A percentile compares a stretch with the other conserved stretches of the same genome.
Conservation (phyloP, 2,888 invertebrate species). For the Andrena fulva region DNA sequence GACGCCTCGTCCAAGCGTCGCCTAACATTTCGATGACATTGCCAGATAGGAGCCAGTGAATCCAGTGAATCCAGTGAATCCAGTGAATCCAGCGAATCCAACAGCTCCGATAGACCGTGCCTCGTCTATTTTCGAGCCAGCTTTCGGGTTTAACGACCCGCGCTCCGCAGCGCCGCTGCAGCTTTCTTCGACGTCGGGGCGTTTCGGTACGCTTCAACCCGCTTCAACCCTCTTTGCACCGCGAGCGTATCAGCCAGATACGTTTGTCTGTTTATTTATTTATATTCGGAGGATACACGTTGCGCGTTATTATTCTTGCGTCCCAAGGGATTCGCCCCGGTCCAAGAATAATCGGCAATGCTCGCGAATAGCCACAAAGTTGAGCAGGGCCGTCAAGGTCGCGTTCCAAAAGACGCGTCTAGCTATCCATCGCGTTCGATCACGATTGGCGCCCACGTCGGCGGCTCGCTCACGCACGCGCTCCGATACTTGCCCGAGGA, state of each 20-base stretch:
- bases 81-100: background rate
- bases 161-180: background rate
- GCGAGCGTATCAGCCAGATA: too few relatives aligned
- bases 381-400: background rate
- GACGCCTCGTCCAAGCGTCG: conserved; percentile 5
- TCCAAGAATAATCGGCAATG: too few relatives aligned
- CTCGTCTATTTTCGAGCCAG: background rate
- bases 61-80: background rate
- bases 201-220: background rate
- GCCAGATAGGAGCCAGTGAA: background rate
- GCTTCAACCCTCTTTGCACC: too few relatives aligned
- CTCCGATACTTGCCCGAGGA: background rate
- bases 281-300: too few relatives aligned
- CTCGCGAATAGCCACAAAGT: too few relatives aligned
- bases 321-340: too few relatives aligned
- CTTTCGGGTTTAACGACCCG: conserved; percentile 9
- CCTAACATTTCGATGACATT: conserved; percentile 10
- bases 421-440: background rate
- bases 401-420: background rate
- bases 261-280: too few relatives aligned
- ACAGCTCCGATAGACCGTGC: background rate
- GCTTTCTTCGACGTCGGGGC: background rate
- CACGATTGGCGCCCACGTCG: background rate
- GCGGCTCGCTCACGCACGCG: background rate
- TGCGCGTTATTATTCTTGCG: too few relatives aligned